Evolutionary conservation across 2,797 vertebrate genomes (phyloP), one percentile per base, ranked within the genome.

Genomic region (Paedocypris micromegethes): DNA sequence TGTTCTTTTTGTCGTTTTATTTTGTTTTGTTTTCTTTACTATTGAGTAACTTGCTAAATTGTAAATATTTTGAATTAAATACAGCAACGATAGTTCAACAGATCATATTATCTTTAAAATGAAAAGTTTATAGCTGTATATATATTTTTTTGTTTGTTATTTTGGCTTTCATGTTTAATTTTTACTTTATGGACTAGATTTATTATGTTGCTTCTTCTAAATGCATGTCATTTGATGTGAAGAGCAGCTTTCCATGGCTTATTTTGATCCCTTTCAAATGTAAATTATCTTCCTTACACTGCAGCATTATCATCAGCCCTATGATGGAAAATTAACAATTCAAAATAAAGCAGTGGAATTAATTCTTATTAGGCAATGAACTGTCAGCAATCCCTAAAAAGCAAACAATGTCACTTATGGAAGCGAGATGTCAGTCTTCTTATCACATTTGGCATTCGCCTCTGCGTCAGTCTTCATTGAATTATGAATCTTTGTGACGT

Each of bases 231-330:
- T 60, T 56, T 65, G 56, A 77, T 72, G 63, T 66, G 58, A 70
- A 70, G 68, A 53, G 46, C 46, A 56, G 48, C 49, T 72, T 64
- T 49, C 59, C 54, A 65, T 61, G 54, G 57, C 58, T 72, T 66
- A 72, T 67, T 72, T 70, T 75, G 68, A 68, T 69, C 51, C 72
- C 63, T 72, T 77, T 77, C 72, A 75, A 70, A 72, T 75, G 70
- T 71, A 75, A 70, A 75, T 55, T 56, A 60, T 53, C 54, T 48
- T 43, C 39, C 38, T 65, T 45, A 60, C 43, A 62, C 53, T 46
- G 45, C 7, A 54, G 61, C 58, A 52, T 63, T 70, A 58, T 65
- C 64, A 75, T 63, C 61, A 59, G 57, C 67, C 3, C 8, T 23
- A 23, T 23, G 23, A 23, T 43, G 70, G 38, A 51, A 56, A 63